phyloP scores from a whole-genome alignment of 2,797 vertebrate genomes.

The Coluber constrictor region DNA sequence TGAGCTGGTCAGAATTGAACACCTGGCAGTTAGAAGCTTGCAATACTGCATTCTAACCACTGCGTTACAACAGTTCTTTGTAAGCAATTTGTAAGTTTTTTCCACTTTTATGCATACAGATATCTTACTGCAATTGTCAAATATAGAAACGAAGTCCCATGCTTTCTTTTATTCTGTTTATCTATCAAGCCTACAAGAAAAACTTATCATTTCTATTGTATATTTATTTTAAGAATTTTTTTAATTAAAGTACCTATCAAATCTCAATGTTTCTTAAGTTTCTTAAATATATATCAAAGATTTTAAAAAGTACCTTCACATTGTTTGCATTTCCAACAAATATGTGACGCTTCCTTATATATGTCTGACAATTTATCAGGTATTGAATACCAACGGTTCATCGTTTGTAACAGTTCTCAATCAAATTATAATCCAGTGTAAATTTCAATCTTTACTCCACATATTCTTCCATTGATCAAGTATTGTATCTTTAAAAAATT shows the following conservation, averaged over 20 bases:
- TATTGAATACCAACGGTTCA: background rate
- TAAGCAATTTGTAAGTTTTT: background rate
- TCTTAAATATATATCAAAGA: background rate
- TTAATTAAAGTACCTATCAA: background rate
- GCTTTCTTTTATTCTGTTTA: background rate
- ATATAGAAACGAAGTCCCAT: background rate
- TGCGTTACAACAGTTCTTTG: fast-evolving
- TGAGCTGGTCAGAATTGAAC: background rate
- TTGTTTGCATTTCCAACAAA: background rate
- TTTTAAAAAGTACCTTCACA: background rate
- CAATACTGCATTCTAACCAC: background rate
- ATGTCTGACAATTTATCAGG: background rate
- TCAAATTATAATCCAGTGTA: background rate
- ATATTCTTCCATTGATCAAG: background rate
- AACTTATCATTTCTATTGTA: background rate
- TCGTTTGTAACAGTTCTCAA: background rate
- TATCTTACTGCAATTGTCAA: background rate
- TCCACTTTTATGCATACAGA: background rate
- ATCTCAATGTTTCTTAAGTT: background rate
- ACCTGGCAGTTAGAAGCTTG: background rate
- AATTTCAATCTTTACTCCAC: background rate
- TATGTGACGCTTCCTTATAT: background rate
- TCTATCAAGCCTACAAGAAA: background rate
- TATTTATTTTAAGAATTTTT: background rate
- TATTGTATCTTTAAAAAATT: background rate